Evolutionary conservation across 1,140 invertebrate species (phyloP), one percentile per base, ranked within the genome.

Genomic region (Drosophila neocordata): DNA sequence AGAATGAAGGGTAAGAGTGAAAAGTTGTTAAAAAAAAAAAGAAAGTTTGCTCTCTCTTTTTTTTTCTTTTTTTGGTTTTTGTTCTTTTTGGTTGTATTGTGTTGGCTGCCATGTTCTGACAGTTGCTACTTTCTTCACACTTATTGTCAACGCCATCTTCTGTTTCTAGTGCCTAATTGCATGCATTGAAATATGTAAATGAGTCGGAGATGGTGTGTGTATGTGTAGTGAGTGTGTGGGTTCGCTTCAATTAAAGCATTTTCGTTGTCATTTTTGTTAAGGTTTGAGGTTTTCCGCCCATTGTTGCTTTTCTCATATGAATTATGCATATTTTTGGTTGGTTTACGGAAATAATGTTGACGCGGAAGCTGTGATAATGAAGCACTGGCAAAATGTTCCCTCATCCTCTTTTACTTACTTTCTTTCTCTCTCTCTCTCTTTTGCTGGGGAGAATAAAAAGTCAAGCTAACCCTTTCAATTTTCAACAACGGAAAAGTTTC

Each of bases 171-270:
- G 79, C 79, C 68, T 88, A 88, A 88, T 88, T 88, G 83, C 83
- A 89, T 83, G 70, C 83, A 89, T 89, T 84, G 85, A 89, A 89
- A 90, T 90, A 90, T 90, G 88, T 73, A 90, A 90, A 90, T 90
- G 56, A 68, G 57, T 41, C 12, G 38, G 31, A 57, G 31, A 20
- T 20, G 24, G 9, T 57, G 38, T 9, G 22, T 20, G 51, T 48
- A 38, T 41, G 56, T 55, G 38, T 8, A 6, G 61, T 41, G 51
- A 9, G 11, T 18, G 24, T 65, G 67, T 71, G 60, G 48, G 77
- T 51, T 63, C 34, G 62, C 79, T 75, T 72, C 83, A 88, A 90
- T 90, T 90, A 90, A 90, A 90, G 72, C 88, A 81, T 84, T 90
- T 87, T 75, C 79, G 69, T 38, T 69, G 70, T 8, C 68, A 73